Evolutionary conservation across 2,113 vertebrate species (phyloP).

Genomic region (Malurus alboscapulatus): DNA sequence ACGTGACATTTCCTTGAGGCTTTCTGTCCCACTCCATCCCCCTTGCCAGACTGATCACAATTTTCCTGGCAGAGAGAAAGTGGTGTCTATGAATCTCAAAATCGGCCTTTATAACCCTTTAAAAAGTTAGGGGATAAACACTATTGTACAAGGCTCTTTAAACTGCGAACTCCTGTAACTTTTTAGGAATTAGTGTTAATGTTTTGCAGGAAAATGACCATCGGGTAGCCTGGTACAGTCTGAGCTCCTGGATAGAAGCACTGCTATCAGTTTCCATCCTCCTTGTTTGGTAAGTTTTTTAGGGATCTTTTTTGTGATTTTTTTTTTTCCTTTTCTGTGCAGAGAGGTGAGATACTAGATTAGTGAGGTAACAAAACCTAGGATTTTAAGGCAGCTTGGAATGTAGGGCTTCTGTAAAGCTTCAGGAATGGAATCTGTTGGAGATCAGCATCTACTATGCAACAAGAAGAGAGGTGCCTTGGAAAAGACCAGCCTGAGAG

Average conservation of each 20-base stretch:
- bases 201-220: neutral
- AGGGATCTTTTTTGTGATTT: neutral
- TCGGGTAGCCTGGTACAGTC: neutral
- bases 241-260: rapidly evolving
- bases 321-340: neutral
- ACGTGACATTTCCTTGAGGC: rapidly evolving
- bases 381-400: neutral
- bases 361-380: neutral
- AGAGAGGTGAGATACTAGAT: neutral
- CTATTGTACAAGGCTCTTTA: rapidly evolving
- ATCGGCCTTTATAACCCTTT: neutral
- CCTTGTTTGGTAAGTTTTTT: neutral
- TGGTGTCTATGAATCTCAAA: rapidly evolving
- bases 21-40: rapidly evolving
- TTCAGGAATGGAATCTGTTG: neutral
- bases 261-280: neutral
- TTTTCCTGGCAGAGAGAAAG: neutral
- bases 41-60: rapidly evolving
- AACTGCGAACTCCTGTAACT: neutral
- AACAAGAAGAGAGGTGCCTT: neutral
- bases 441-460: neutral
- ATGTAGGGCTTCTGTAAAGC: neutral
- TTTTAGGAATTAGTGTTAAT: neutral
- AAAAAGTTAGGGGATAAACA: no score
- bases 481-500: neutral